Conservation (phyloP, 2,797 vertebrate genomes). For the Etheostoma perlongum region DNA sequence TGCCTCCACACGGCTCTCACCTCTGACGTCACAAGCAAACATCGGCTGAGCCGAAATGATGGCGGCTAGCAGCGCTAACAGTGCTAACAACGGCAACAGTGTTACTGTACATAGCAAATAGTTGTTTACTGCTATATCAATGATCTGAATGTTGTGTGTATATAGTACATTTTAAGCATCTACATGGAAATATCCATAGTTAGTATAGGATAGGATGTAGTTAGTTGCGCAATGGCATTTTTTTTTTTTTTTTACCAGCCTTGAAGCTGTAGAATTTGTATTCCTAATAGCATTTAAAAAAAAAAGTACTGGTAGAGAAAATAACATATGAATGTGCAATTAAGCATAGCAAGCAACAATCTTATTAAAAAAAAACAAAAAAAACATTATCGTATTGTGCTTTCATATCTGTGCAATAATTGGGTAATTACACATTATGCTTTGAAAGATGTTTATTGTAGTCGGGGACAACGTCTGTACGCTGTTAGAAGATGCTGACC, state of each 20-base stretch:
- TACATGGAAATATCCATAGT: conserved; percentile 27
- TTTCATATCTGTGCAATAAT: conserved; percentile 69
- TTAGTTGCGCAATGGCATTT: conserved; percentile 31
- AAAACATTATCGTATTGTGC: conserved; percentile 52
- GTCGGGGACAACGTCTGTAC: conserved; percentile 16
- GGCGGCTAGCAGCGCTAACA: too few relatives aligned
- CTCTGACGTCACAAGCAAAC: too few relatives aligned
- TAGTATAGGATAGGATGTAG: conserved; percentile 20
- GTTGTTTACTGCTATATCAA: too few relatives aligned
- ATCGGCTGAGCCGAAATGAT: too few relatives aligned
- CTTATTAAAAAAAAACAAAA: conserved; percentile 6
- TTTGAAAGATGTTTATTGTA: conserved; percentile 49
- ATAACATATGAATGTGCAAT: conserved; percentile 50
- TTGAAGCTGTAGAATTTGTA: conserved; percentile 40
- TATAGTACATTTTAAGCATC: conserved; percentile 9
- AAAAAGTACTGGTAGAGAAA: conserved; percentile 2
- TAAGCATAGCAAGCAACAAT: conserved; percentile 44
- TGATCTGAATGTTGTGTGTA: too few relatives aligned
- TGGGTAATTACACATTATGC: conserved; percentile 64
- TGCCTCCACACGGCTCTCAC: too few relatives aligned
- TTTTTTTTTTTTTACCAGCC: conserved; percentile 39
- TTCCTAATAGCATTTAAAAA: conserved; percentile 38
- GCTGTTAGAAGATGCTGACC: conserved; percentile 49
- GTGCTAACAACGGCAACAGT: too few relatives aligned
- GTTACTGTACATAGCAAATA: too few relatives aligned